Evolutionary conservation across 2,797 vertebrate genomes (phyloP).

Genomic region (Serranus cabrilla): DNA sequence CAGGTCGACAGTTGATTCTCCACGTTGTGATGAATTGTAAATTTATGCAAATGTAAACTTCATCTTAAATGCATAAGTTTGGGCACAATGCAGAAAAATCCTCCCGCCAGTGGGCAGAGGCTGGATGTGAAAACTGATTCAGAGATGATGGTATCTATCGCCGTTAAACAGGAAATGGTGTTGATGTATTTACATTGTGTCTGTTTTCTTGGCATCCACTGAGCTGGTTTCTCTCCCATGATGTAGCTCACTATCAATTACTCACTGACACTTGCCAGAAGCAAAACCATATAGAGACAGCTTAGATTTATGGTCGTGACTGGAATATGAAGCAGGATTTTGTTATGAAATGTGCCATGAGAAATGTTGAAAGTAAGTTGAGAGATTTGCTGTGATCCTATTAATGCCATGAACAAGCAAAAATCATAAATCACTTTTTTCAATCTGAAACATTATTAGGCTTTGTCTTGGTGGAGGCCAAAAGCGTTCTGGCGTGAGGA

Average conservation of each 20-base stretch:
- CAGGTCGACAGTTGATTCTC: constrained; percentile 46
- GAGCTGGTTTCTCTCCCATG: constrained; percentile 58
- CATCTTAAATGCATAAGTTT: constrained; percentile 60
- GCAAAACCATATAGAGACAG: constrained; percentile 56
- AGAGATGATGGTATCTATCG: constrained; percentile 50
- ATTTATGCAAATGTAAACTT: constrained; percentile 66
- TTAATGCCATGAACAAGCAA: constrained; percentile 24
- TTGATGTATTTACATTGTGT: constrained; percentile 66
- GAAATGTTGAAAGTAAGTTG: constrained; percentile 47
- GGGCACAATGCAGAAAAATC: constrained; percentile 47
- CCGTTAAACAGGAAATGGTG: constrained; percentile 60
- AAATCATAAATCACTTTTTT: constrained; percentile 41
- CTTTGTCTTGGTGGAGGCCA: constrained; percentile 24
- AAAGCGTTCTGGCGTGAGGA: constrained; percentile 5
- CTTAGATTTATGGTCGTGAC: constrained; percentile 59
- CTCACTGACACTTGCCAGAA: constrained; percentile 69
- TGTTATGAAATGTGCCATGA: constrained; percentile 58
- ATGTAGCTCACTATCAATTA: constrained; percentile 74
- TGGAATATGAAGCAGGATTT: constrained; percentile 55
- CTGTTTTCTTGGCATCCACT: constrained; percentile 66
- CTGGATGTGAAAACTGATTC: constrained; percentile 34
- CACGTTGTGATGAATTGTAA: constrained; percentile 47
- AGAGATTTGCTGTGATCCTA: constrained; percentile 42
- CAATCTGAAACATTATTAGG: constrained; percentile 38
- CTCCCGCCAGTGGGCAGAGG: constrained; percentile 22